A percentile compares a stretch with the other conserved stretches of the same genome.
Conservation (phyloP, 2,797 vertebrate species). For the Premnoplex brunnescens region DNA sequence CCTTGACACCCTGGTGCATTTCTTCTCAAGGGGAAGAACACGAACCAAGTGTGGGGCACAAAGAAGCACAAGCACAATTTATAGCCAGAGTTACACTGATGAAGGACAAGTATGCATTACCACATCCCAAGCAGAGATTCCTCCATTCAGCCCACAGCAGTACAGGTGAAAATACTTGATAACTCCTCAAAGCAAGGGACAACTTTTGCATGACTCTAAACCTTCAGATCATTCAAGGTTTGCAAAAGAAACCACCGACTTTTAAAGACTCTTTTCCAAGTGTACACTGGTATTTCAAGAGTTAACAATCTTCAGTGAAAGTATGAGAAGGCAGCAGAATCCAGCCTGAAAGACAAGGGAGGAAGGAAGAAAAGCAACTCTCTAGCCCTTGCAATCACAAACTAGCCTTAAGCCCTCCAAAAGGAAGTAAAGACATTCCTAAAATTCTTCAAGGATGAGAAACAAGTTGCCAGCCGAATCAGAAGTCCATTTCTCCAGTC, state of each 20-base stretch:
- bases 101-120: not conserved
- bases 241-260: not conserved
- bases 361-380: constrained; percentile 42
- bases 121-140: not conserved
- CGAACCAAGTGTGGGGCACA: not conserved
- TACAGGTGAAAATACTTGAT: not conserved
- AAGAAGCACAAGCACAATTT: not conserved
- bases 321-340: not conserved
- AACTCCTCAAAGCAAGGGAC: not conserved
- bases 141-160: not conserved
- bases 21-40: not conserved
- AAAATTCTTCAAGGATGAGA: constrained; percentile 63
- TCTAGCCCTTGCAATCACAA: constrained; percentile 4
- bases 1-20: not conserved
- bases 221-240: not conserved
- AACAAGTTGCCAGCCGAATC: constrained; percentile 38
- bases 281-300: not conserved
- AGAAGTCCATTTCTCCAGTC: constrained; percentile 23
- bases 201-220: not conserved
- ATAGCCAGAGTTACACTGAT: not conserved
- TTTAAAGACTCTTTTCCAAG: not conserved
- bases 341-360: not conserved
- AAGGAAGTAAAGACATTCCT: constrained; percentile 71
- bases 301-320: constrained; percentile 34
- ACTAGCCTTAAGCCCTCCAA: constrained; percentile 33